phyloP scores from a whole-genome alignment of 2,888 invertebrate species.

The Drosophila kanekoi region DNA sequence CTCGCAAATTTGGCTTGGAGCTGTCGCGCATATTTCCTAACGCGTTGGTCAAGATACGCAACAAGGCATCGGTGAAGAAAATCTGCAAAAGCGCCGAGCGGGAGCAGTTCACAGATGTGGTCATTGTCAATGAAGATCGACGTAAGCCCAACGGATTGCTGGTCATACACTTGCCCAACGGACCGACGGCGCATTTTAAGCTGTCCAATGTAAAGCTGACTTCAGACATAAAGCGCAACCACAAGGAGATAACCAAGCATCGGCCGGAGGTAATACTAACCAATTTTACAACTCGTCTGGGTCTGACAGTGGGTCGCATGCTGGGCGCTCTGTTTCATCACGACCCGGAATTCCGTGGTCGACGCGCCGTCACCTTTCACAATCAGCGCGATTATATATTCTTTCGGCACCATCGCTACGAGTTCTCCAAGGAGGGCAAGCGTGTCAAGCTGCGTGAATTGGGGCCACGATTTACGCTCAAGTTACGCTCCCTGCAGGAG shows the following conservation, averaged over 20 bases:
- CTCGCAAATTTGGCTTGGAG: conserved; percentile 96
- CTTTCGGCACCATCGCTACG: conserved; percentile 98
- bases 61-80: conserved; percentile 95
- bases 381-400: conserved; percentile 99
- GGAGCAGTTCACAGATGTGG: conserved; percentile 93
- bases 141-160: conserved; percentile 96
- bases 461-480: conserved; percentile 98
- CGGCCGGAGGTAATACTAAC: conserved; percentile 98
- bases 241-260: conserved; percentile 93
- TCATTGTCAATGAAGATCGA: conserved; percentile 97
- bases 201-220: conserved; percentile 96
- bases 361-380: conserved; percentile 98
- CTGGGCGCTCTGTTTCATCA: conserved; percentile 97
- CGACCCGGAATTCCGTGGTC: conserved; percentile 97
- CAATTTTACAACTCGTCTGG: conserved; percentile 97
- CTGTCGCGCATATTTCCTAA: conserved; percentile 96
- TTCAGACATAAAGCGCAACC: conserved; percentile 91
- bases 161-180: conserved; percentile 96
- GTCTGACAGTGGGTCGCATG: conserved; percentile 96
- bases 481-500: conserved; percentile 95
- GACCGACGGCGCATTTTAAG: conserved; percentile 98
- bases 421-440: conserved; percentile 93
- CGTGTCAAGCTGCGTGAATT: conserved; percentile 93
- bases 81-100: conserved; percentile 94
- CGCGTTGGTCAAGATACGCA: conserved; percentile 93